Conservation (phyloP, 2,888 invertebrate genomes). For the Chrysolina oricalcia region DNA sequence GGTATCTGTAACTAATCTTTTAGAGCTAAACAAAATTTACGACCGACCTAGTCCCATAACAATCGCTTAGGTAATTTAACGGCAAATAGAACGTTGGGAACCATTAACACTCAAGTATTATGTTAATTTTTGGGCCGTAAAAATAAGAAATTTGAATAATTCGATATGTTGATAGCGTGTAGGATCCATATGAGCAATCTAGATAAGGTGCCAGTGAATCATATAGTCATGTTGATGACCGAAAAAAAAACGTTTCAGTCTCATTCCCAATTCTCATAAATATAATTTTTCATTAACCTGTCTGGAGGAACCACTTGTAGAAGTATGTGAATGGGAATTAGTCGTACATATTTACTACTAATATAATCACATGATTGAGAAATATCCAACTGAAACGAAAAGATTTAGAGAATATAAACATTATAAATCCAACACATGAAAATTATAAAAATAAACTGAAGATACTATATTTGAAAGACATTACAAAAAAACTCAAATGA, state of each 20-base stretch:
- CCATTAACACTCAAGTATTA: constrained; percentile 39
- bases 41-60: constrained; percentile 22
- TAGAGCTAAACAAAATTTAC: constrained; percentile 14
- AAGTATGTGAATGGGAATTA: too few relatives aligned
- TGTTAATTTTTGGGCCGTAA: constrained; percentile 33
- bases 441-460: too few relatives aligned
- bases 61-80: constrained; percentile 24
- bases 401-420: too few relatives aligned
- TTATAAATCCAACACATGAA: too few relatives aligned
- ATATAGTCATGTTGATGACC: neutral
- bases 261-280: too few relatives aligned
- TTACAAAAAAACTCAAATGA: too few relatives aligned
- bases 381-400: too few relatives aligned
- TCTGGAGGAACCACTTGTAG: too few relatives aligned
- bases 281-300: too few relatives aligned
- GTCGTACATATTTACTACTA: too few relatives aligned
- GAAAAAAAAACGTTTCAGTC: neutral
- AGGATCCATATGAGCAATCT: constrained; percentile 2
- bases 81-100: constrained; percentile 21
- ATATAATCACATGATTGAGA: too few relatives aligned
- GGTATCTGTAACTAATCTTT: constrained; percentile 23
- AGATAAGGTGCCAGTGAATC: neutral
- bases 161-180: neutral
- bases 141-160: constrained; percentile 24
- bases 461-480: too few relatives aligned